These are phyloP conservation scores for Xiphias gladius DNA, from an alignment of 2,113 vertebrate genomes.

Conservation along the genomic window DNA sequence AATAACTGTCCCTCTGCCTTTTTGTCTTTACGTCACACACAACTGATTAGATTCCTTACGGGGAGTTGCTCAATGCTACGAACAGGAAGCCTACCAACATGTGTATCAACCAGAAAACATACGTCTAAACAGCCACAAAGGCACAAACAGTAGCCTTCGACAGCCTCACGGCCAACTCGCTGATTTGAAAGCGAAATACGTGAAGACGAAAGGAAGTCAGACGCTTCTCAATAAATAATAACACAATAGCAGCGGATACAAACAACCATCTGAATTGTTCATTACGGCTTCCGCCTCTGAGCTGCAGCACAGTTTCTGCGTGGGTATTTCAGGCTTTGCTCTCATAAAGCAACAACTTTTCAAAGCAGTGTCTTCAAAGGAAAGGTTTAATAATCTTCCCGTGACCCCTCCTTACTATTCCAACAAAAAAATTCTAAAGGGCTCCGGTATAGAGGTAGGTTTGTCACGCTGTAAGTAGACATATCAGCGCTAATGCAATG, in stretches of 20 bases:
- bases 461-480: not conserved
- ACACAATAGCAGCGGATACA: conserved; percentile 7
- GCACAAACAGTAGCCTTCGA: not conserved
- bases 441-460: not conserved
- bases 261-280: conserved; percentile 31
- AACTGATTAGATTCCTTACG: not conserved
- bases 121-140: too few species aligned
- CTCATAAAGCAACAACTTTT: conserved; percentile 30
- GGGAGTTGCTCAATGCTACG: not conserved
- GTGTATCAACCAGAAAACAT: not conserved
- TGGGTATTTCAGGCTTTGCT: conserved; percentile 31
- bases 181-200: conserved; percentile 5
- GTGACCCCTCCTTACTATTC: conserved; percentile 36
- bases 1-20: too few species aligned
- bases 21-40: not conserved
- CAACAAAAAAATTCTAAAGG: not conserved
- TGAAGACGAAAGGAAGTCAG: conserved; percentile 20
- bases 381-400: conserved; percentile 22
- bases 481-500: not conserved
- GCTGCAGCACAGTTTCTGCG: not conserved
- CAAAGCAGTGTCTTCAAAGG: conserved; percentile 43
- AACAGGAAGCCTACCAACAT: not conserved
- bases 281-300: conserved; percentile 7
- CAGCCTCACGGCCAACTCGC: not conserved
- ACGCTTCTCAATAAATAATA: conserved; percentile 30